These are phyloP conservation scores for Carduelis carduelis DNA, from an alignment of 2,797 vertebrate genomes.

Conservation along the genomic window DNA sequence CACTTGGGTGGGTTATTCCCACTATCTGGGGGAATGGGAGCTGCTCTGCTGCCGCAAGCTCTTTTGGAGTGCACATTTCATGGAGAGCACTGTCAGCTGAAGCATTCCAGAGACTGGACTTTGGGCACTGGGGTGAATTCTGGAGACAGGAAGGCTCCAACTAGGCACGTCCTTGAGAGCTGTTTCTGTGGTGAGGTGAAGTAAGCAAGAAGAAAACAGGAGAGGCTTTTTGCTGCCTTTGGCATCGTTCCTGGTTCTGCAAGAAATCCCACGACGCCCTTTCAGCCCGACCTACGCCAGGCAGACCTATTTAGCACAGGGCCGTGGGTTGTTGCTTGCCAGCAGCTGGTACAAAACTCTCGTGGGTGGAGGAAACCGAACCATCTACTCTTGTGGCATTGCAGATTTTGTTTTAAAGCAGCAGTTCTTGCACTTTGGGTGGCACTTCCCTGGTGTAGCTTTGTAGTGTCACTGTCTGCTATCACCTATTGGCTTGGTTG, in stretches of 20 bases:
- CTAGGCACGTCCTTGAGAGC: background rate
- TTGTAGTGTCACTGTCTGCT: background rate
- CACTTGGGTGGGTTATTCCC: background rate
- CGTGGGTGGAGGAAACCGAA: background rate
- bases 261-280: background rate
- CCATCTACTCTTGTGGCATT: background rate
- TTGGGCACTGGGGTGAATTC: background rate
- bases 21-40: background rate
- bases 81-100: accelerated
- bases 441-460: background rate
- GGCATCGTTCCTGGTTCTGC: background rate
- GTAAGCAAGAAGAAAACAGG: background rate
- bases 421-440: background rate
- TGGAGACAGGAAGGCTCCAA: background rate
- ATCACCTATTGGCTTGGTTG: background rate
- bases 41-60: background rate
- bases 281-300: background rate
- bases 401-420: background rate
- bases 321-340: background rate
- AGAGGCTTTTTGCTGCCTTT: constrained; percentile 2
- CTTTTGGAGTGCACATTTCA: background rate
- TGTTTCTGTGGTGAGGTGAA: background rate
- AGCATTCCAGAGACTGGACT: accelerated
- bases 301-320: background rate
- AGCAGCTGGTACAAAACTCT: background rate